These are phyloP conservation scores for Xenops minutus DNA, from an alignment of 2,797 vertebrate species.

Conservation along the genomic window DNA sequence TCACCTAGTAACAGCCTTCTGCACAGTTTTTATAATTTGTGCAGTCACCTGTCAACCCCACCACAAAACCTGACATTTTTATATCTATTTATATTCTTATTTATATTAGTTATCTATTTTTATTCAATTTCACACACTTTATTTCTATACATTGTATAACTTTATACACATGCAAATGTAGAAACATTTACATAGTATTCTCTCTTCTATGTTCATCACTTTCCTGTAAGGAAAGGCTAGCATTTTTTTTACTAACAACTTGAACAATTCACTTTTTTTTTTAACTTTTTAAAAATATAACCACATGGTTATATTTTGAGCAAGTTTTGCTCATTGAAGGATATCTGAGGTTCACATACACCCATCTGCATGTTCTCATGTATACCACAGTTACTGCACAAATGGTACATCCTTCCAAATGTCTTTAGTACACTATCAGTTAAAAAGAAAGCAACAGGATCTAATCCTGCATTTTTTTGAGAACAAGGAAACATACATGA, in stretches of 20 bases:
- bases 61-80: not conserved
- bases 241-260: not conserved
- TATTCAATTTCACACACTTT: not conserved
- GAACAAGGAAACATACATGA: not conserved
- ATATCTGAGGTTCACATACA: not conserved
- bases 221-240: not conserved
- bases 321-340: not conserved
- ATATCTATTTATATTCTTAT: not conserved
- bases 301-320: no score
- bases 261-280: not conserved
- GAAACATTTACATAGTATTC: not conserved
- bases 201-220: not conserved
- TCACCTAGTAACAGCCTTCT: not conserved
- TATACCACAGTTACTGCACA: not conserved
- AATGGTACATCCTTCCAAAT: not conserved
- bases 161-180: not conserved
- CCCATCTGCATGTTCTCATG: not conserved
- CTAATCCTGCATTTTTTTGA: not conserved
- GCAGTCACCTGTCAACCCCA: not conserved
- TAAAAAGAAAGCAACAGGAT: not conserved
- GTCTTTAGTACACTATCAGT: not conserved
- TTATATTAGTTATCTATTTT: not conserved
- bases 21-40: not conserved
- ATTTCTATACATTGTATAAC: not conserved
- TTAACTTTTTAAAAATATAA: accelerated